These are phyloP conservation scores for Tinea trinotella DNA, from an alignment of 2,888 invertebrate species.

Conservation along the genomic window DNA sequence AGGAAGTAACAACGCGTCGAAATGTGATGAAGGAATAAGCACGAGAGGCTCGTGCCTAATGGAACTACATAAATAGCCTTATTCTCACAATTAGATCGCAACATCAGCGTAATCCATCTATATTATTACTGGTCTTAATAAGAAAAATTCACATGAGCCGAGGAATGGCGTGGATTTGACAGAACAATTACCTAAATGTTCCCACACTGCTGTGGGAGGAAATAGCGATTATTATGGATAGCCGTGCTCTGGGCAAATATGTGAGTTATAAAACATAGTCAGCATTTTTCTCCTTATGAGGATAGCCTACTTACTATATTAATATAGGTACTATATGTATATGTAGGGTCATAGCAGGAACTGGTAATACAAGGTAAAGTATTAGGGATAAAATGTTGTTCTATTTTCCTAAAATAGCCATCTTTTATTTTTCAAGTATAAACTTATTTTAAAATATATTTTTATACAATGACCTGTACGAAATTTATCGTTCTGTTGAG, in stretches of 20 bases:
- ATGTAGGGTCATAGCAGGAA: too few species aligned
- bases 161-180: constrained; percentile 34
- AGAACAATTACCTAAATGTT: constrained; percentile 54
- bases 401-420: too few species aligned
- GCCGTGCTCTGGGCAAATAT: not conserved
- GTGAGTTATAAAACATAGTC: not conserved
- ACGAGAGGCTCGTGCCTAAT: constrained; percentile 11
- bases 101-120: constrained; percentile 21
- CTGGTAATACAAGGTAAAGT: too few species aligned
- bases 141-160: constrained; percentile 44
- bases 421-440: too few species aligned
- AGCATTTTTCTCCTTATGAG: not conserved
- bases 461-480: too few species aligned
- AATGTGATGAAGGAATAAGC: constrained; percentile 10
- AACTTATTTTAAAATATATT: too few species aligned
- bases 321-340: too few species aligned
- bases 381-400: too few species aligned
- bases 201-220: constrained; percentile 31
- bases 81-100: constrained; percentile 41
- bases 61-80: constrained; percentile 31
- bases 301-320: not conserved
- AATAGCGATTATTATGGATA: constrained; percentile 10
- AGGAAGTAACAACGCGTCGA: not conserved
- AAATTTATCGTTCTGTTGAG: too few species aligned
- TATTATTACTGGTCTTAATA: constrained; percentile 28